Conservation (phyloP, 92 coral and sea anemone species). For the Muricea muricata region DNA sequence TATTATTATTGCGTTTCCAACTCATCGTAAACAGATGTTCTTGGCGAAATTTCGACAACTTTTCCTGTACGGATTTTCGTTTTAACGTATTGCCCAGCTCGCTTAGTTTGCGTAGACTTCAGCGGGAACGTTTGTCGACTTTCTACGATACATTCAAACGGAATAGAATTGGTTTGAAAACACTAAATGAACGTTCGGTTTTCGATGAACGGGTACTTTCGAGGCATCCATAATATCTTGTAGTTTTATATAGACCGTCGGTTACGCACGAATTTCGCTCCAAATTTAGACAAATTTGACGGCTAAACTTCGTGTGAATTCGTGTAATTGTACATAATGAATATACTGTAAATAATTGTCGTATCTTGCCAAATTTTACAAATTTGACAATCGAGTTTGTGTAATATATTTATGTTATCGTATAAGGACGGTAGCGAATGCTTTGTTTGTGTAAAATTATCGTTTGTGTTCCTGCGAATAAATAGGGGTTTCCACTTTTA, state of each 20-base stretch:
- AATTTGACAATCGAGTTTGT: too few relatives aligned
- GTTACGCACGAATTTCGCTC: not conserved
- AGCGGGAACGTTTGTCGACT: not conserved
- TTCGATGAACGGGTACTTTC: not conserved
- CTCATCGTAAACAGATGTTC: not conserved
- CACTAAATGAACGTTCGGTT: not conserved
- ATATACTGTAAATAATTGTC: not conserved
- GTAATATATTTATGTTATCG: not conserved
- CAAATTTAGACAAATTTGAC: not conserved
- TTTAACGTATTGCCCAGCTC: not conserved
- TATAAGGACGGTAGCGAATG: not conserved
- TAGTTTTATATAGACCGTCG: not conserved
- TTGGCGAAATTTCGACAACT: not conserved
- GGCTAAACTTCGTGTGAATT: not conserved
- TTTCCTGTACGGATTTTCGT: not conserved
- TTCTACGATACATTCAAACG: not conserved
- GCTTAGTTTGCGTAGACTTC: not conserved
- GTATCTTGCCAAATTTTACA: not conserved
- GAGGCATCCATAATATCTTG: not conserved
- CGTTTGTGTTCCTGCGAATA: not conserved
- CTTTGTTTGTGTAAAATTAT: conserved; percentile 5
- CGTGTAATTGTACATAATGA: not conserved
- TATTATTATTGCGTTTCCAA: not conserved
- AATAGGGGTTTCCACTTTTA: conserved; percentile 24
- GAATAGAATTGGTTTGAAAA: not conserved